Conservation (phyloP, 2,113 vertebrate genomes). For the Hystrix cristata region DNA sequence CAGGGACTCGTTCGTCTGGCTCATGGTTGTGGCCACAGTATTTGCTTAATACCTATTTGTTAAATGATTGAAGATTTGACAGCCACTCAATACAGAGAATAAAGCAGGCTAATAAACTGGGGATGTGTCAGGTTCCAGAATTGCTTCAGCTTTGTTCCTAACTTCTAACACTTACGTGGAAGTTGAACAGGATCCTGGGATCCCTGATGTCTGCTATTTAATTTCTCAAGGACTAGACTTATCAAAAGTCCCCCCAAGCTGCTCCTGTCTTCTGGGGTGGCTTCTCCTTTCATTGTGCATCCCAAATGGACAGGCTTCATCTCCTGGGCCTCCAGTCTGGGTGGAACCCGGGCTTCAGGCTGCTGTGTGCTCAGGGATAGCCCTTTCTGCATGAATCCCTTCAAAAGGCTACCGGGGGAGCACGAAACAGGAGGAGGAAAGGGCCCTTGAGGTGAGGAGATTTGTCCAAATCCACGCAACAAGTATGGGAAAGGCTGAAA, state of each 20-base stretch:
- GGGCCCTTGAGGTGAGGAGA: neutral
- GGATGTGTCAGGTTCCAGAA: neutral
- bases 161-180: neutral
- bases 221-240: neutral
- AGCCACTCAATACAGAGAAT: neutral
- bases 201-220: neutral
- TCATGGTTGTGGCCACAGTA: neutral
- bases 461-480: neutral
- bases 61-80: conserved; percentile 10
- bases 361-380: neutral
- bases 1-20: neutral
- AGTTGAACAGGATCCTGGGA: neutral
- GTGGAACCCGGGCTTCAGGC: neutral
- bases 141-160: neutral
- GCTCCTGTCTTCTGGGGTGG: neutral
- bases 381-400: neutral
- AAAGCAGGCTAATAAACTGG: neutral
- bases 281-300: neutral
- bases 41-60: neutral
- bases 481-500: neutral
- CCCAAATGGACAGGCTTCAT: neutral
- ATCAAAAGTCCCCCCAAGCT: neutral
- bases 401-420: neutral
- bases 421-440: neutral
- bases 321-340: neutral